Base-by-base conservation (phyloP, 2,888 invertebrate species). In the Lepidochitona cinerea region DNA sequence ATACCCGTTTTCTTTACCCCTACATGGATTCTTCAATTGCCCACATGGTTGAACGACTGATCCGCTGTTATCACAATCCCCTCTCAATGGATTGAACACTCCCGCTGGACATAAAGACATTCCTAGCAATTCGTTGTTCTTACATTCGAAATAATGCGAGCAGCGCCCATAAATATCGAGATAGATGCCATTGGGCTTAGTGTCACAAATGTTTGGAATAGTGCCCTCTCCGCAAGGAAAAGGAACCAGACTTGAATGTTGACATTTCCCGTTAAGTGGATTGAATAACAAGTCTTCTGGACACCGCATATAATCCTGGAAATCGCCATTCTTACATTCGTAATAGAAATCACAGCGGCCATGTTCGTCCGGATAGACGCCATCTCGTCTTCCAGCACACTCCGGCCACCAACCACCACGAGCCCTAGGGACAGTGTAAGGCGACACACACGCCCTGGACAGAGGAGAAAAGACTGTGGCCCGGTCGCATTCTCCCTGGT, bases 151-250 rank as follows among this genome's bases (percentile, higher is more conserved):
- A 71, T 81, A 84, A 49, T 82, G 81, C 35, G 81, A 75, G 71
- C 84, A 84, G 14, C 82, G 76, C 0, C 83, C 83, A 36, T 78
- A 79, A 5, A 78, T 75, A 53, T 84, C 84, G 26, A 77, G 74
- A 52, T 81, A 79, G 64, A 75, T 70, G 0, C 84, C 84, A 73
- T 83, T 80, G 0, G 54, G 35, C 52, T 75, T 76, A 2, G 71
- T 68, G 0, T 36, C 54, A 72, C 84, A 84, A 33, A 78, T 37
- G 66, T 76, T 76, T 6, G 75, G 79, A 72, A 78, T 78, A 66
- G 72, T 73, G 65, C 73, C 72, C 59, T 83, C 83, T 0, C 84
- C 84, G 37, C 80, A 81, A 0, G 80, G 80, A 54, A 76, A 78
- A n/a, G 82, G 82, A 7, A 83, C 81, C 26, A 69, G 65, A 1